phyloP scores from a whole-genome alignment of 53 echinoderm and acorn worm species.

The Pentamera pediparva region DNA sequence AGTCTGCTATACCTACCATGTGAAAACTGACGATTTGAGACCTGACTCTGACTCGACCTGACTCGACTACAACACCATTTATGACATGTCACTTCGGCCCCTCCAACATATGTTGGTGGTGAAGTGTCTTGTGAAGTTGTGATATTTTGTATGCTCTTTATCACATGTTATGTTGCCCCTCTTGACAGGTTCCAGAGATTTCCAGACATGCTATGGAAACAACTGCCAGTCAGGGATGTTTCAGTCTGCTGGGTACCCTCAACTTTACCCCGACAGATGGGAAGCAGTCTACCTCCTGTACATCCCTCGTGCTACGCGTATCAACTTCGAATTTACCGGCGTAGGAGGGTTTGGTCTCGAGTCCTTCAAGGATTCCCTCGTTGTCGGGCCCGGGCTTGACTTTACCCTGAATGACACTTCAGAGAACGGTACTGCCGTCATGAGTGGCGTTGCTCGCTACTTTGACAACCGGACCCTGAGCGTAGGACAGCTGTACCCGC shows the following conservation, averaged over 20 bases:
- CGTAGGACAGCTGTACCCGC: constrained; percentile 7
- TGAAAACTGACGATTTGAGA: too few relatives aligned
- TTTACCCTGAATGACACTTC: not conserved
- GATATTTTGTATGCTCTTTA: too few relatives aligned
- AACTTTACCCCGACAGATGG: constrained; percentile 38
- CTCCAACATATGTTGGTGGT: too few relatives aligned
- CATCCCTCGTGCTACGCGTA: constrained; percentile 58
- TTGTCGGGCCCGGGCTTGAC: constrained; percentile 36
- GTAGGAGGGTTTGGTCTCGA: constrained; percentile 47
- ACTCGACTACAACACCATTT: too few relatives aligned
- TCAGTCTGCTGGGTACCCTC: constrained; percentile 45
- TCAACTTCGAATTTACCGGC: constrained; percentile 49
- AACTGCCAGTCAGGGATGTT: constrained; percentile 38
- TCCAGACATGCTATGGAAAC: constrained; percentile 69
- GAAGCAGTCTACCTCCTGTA: constrained; percentile 61
- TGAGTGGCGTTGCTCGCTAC: not conserved
- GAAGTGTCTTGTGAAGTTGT: too few relatives aligned
- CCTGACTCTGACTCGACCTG: too few relatives aligned
- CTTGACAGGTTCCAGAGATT: constrained; percentile 42
- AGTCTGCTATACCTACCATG: too few relatives aligned
- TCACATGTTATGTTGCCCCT: too few relatives aligned
- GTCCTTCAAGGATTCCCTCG: constrained; percentile 65
- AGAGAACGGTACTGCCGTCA: not conserved
- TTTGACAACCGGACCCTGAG: not conserved
- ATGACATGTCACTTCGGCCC: too few relatives aligned